These are phyloP conservation scores for Sebastes goodei DNA, from an alignment of 2,797 vertebrate genomes.

Conservation along the genomic window DNA sequence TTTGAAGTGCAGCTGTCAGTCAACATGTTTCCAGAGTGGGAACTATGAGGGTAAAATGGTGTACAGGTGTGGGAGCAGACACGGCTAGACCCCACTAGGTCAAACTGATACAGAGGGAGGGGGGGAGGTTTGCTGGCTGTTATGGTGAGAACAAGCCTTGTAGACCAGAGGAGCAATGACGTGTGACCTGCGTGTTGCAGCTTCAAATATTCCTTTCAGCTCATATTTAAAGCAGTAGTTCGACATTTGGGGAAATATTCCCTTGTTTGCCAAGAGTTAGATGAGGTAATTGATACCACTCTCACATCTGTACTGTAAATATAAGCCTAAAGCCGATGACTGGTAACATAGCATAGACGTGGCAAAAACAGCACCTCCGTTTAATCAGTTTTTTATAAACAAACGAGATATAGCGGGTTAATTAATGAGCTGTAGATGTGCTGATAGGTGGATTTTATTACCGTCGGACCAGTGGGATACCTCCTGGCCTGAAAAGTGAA, in stretches of 20 bases:
- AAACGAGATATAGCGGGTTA: neutral
- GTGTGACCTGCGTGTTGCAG: neutral
- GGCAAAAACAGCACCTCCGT: neutral
- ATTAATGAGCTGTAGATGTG: neutral
- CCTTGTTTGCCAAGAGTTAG: neutral
- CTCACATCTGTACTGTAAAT: neutral
- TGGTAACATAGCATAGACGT: neutral
- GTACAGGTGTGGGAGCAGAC: slow-evolving; percentile 81
- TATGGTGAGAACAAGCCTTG: slow-evolving; percentile 37
- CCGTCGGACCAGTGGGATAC: neutral
- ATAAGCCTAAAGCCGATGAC: neutral
- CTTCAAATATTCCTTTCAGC: slow-evolving; percentile 1
- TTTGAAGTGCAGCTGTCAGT: slow-evolving; percentile 86
- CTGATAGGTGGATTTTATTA: neutral
- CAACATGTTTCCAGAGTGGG: slow-evolving; percentile 70
- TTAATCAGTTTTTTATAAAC: neutral
- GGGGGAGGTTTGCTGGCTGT: neutral
- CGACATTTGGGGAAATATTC: neutral
- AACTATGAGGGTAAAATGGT: slow-evolving; percentile 77
- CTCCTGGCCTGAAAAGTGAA: neutral
- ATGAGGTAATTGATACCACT: neutral
- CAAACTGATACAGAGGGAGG: slow-evolving; percentile 49
- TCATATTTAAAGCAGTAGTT: neutral
- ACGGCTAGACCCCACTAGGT: slow-evolving; percentile 73
- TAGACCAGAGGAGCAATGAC: neutral